These are phyloP conservation scores for Didymodactylos carnosus DNA, from an alignment of 2,888 invertebrate species.

Conservation along the genomic window DNA sequence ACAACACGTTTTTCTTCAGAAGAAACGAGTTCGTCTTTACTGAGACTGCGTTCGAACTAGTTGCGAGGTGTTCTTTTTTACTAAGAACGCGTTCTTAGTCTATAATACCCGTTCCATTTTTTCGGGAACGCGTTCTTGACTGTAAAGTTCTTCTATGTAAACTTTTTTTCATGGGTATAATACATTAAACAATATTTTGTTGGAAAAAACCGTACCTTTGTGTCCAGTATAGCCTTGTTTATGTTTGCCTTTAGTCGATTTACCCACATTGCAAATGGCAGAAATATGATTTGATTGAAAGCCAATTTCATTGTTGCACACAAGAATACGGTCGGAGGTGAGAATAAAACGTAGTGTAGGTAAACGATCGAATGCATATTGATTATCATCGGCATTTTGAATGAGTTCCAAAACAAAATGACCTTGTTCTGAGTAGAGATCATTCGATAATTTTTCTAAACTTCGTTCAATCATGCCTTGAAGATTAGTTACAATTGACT, in stretches of 20 bases:
- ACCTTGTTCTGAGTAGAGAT: constrained; percentile 28
- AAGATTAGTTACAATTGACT: background rate
- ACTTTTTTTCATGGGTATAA: too few species aligned
- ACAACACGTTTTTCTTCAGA: too few species aligned
- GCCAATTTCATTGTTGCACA: constrained; percentile 31
- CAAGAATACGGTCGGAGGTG: constrained; percentile 19
- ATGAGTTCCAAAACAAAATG: constrained; percentile 33
- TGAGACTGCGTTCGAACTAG: too few species aligned
- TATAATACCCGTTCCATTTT: too few species aligned
- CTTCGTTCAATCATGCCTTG: constrained; percentile 22
- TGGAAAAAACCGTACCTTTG: constrained; percentile 35
- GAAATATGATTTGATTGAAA: constrained; percentile 26
- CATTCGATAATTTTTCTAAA: constrained; percentile 22
- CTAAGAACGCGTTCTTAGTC: too few species aligned
- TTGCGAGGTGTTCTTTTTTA: too few species aligned
- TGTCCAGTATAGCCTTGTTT: constrained; percentile 33
- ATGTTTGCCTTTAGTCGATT: constrained; percentile 32
- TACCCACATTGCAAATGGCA: constrained; percentile 33
- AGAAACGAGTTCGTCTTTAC: too few species aligned
- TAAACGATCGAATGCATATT: constrained; percentile 21
- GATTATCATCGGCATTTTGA: constrained; percentile 35
- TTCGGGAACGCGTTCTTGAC: too few species aligned
- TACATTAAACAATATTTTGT: too few species aligned
- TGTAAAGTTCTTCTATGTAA: too few species aligned
- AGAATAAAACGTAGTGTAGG: constrained; percentile 26